Conservation (phyloP, 2,888 invertebrate genomes). For the Leptopilina myrica region DNA sequence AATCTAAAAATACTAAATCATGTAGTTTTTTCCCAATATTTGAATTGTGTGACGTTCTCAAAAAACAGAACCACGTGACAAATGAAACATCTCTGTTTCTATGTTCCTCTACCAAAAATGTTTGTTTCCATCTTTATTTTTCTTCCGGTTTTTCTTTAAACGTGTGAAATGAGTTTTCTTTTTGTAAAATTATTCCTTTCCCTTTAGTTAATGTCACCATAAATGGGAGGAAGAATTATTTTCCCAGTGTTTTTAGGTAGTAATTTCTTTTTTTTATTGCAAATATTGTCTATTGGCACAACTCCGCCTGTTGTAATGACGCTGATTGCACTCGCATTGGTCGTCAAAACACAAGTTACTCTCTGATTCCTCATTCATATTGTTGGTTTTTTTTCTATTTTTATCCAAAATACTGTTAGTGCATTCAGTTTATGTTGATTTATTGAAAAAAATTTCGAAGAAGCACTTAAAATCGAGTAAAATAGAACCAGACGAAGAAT, state of each 20-base stretch:
- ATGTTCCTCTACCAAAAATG: background rate
- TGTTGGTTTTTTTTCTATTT: background rate
- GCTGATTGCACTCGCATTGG: constrained; percentile 27
- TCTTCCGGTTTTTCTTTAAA: background rate
- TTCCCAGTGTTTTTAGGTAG: background rate
- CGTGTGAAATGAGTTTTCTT: background rate
- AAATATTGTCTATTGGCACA: background rate
- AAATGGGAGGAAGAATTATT: background rate
- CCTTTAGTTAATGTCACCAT: background rate
- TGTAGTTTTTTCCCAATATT: too few species aligned
- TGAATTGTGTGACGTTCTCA: background rate
- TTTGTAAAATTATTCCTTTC: background rate
- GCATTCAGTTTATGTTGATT: background rate
- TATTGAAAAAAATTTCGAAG: background rate
- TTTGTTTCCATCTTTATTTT: background rate
- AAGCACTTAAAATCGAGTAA: constrained; percentile 7
- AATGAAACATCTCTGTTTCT: background rate
- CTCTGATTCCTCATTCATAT: background rate
- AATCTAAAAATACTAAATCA: background rate
- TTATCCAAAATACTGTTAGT: background rate
- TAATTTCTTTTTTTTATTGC: constrained; percentile 6
- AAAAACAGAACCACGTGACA: constrained; percentile 21
- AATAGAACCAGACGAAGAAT: background rate
- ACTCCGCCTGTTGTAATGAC: background rate
- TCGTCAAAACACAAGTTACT: background rate